Evolutionary conservation across 2,888 invertebrate species (phyloP), one percentile per base, ranked within the genome.

Genomic region (Congeria kusceri): DNA sequence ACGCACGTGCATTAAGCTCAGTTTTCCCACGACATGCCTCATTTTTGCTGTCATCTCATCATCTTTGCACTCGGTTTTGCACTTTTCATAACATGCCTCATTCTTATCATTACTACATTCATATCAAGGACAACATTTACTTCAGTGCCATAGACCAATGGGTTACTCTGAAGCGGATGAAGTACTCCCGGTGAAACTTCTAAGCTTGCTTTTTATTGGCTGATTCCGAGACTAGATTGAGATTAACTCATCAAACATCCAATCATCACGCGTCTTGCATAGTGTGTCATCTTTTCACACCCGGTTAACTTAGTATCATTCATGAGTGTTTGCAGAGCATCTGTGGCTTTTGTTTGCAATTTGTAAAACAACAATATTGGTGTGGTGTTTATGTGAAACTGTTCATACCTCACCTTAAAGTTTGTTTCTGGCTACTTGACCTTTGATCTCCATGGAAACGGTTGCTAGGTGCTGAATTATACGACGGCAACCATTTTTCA

Each of bases 381-480:
- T 56, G 9, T 56, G n/a, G 56, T 25, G n/a, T 25, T 25, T 25
- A 5, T 25, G 3, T 56, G 20, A 25, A 3, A 56, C 18, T 25
- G n/a, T 56, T 9, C 9, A 39, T 39, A 56, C 56, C 56, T 56
- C 11, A 25, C 9, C 56, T 4, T 56, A 25, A 18, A n/a, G 9
- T 25, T n/a, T 56, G 11, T 15, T 18, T 56, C 9, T n/a, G 5
- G 3, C 4, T 44, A 20, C 58, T 28, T 70, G 44, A 70, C 49
- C 56, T 70, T 46, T 72, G 71, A 72, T 72, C 71, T 72, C 71
- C 64, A 58, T 29, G 64, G 71, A 32, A 44, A 72, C 63, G 64
- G 64, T 72, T 73, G 77, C 63, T 53, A 59, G 77, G 77, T 77
- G 77, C 77, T 77, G 77, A 53, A 73, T 57, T 65, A 77, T 72